Evolutionary conservation across 2,888 invertebrate species (phyloP), one percentile per base, ranked within the genome.

Genomic region (Plutella xylostella): DNA sequence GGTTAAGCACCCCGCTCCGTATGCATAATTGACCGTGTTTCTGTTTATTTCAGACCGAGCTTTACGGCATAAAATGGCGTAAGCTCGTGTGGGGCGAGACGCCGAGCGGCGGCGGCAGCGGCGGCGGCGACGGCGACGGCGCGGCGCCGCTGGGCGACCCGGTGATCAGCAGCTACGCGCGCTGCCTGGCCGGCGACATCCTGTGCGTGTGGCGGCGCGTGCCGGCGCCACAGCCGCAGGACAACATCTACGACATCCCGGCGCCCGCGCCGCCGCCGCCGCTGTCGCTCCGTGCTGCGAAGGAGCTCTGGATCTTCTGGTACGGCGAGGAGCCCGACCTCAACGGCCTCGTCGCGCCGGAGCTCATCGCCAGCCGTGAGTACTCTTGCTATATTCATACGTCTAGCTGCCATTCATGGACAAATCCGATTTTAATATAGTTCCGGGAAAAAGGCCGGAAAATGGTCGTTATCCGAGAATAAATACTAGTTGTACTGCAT

Each of bases 261-360:
- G 73, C 67, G 59, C 72, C 79, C 52, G 80, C 80, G 53, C 83
- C 83, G 56, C 89, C 89, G 66, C 92, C 91, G 67, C 92, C 93
- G 55, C 88, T 94, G 62, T 92, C 92, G 60, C 87, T 94, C 60
- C 89, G 91, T 70, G 92, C 93, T 65, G 91, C 94, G 75, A 98
- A 98, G 86, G 98, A 99, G 79, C 89, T 99, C 51, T 99, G 98
- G 98, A 94, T 99, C 76, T 99, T 99, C 87, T 99, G 98, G 98
- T 99, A 98, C 85, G 97, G 97, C 66, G 97, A 97, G 74, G 96
- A 96, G 78, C 96, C 96, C 46, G 94, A 96, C 79, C 88, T 96
- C 53, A 89, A 88, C 63, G 91, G 92, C 49, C 86, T 96, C 63
- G 92, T 96, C 58, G 90, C 93, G 49, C 90, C 92, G 12, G 95